Conservation (phyloP, 2,797 vertebrate species). For the Acropternis orthonyx region DNA sequence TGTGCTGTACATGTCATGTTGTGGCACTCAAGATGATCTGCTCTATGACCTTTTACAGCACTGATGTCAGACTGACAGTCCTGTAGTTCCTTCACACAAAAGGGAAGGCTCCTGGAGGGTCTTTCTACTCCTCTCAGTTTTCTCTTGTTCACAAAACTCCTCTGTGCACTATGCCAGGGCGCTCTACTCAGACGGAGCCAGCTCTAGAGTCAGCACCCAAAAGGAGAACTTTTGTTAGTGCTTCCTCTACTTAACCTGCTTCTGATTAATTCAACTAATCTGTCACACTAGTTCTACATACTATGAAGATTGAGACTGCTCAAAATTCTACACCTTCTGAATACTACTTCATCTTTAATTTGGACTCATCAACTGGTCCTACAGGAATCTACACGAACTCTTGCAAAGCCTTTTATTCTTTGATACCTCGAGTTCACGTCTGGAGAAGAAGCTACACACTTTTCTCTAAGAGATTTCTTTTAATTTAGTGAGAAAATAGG, state of each 20-base stretch:
- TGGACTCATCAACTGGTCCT: neutral
- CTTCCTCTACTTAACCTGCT: neutral
- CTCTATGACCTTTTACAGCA: neutral
- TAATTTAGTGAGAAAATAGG: too few species aligned
- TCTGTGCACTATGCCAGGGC: neutral
- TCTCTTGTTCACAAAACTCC: neutral
- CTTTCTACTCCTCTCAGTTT: neutral
- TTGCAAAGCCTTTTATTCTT: too few species aligned
- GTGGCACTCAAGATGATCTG: neutral
- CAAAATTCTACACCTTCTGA: neutral
- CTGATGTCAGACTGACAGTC: neutral
- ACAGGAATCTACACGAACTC: neutral
- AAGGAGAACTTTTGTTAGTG: neutral
- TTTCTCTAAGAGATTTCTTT: too few species aligned
- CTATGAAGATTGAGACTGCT: neutral
- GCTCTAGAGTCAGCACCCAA: neutral
- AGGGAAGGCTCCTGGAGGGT: neutral
- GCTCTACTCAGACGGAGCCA: neutral
- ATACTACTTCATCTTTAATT: neutral
- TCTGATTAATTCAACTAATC: neutral
- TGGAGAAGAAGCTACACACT: too few species aligned
- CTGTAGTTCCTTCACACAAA: neutral
- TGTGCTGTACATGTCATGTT: rapidly evolving
- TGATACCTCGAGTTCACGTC: too few species aligned
- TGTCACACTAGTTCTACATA: neutral